Percentiles rank a stretch among this genome's conserved stretches.
phyloP scores from a whole-genome alignment of 2,888 invertebrate species.

The Dinocampus coccinellae region DNA sequence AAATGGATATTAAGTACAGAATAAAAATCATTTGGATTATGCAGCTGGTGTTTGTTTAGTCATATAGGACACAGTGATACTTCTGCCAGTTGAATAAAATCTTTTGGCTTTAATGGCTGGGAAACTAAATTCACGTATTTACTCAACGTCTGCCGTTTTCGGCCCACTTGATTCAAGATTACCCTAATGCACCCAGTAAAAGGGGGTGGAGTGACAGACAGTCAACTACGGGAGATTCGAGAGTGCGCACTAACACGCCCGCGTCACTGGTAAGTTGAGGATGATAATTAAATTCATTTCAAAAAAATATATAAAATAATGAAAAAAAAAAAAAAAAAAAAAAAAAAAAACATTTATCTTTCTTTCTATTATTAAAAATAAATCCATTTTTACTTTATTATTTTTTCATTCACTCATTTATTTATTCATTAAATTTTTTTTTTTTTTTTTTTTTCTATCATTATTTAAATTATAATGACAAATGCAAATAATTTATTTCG shows the following conservation, averaged over 20 bases:
- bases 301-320: no score
- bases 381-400: no score
- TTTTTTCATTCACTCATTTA: no score
- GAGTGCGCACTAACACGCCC: neutral
- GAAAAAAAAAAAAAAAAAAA: no score
- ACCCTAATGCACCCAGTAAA: slow-evolving; percentile 33
- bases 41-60: neutral
- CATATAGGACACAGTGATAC: neutral
- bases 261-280: no score
- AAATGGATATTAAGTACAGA: neutral
- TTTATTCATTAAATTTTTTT: no score
- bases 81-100: slow-evolving; percentile 19
- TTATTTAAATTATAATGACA: neutral
- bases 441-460: no score
- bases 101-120: slow-evolving; percentile 17
- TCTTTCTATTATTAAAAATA: no score
- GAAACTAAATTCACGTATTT: slow-evolving; percentile 26
- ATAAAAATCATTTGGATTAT: neutral
- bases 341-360: no score
- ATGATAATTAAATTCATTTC: no score
- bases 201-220: slow-evolving; percentile 21
- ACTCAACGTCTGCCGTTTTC: slow-evolving; percentile 23
- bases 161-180: slow-evolving; percentile 28
- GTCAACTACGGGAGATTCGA: neutral
- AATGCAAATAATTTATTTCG: neutral